These are phyloP conservation scores for Darevskia nairensis DNA, from an alignment of 2,797 vertebrate genomes.

Conservation along the genomic window DNA sequence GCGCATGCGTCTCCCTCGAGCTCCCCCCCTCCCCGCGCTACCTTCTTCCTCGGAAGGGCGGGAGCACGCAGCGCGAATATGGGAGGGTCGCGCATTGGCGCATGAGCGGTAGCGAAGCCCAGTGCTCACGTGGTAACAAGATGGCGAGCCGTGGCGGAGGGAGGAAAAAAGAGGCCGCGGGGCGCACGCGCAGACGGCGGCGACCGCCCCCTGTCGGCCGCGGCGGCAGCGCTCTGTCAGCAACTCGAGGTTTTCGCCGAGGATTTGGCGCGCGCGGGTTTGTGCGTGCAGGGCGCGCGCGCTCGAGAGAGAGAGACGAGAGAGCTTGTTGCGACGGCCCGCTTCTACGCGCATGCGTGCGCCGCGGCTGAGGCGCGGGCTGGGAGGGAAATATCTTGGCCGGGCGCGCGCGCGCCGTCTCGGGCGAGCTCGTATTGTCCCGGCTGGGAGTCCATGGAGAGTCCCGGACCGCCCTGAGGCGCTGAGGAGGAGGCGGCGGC, in stretches of 20 bases:
- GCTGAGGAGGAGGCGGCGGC: slow-evolving; percentile 8
- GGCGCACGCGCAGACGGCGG: background rate
- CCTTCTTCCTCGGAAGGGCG: background rate
- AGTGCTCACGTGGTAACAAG: background rate
- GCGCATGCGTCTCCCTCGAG: background rate
- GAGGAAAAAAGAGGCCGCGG: rapidly evolving
- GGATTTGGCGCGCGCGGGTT: background rate
- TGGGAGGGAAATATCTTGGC: too few relatives aligned
- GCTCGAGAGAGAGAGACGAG: too few relatives aligned
- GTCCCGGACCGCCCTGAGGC: background rate
- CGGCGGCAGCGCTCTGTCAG: too few relatives aligned
- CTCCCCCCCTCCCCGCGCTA: too few relatives aligned
- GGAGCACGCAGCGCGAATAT: background rate
- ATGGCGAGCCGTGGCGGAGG: too few relatives aligned
- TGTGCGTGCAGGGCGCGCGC: background rate
- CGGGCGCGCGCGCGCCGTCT: background rate
- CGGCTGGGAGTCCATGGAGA: slow-evolving; percentile 46
- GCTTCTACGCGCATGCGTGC: slow-evolving; percentile 6
- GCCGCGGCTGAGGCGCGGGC: background rate
- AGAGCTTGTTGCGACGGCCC: too few relatives aligned
- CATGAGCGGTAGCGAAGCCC: background rate
- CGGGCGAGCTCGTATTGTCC: background rate
- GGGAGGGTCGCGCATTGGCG: background rate
- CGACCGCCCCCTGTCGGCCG: background rate
- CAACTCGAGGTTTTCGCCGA: too few relatives aligned